Base-by-base conservation (phyloP, 2,113 vertebrate genomes). In the Hemibates koningsi region DNA sequence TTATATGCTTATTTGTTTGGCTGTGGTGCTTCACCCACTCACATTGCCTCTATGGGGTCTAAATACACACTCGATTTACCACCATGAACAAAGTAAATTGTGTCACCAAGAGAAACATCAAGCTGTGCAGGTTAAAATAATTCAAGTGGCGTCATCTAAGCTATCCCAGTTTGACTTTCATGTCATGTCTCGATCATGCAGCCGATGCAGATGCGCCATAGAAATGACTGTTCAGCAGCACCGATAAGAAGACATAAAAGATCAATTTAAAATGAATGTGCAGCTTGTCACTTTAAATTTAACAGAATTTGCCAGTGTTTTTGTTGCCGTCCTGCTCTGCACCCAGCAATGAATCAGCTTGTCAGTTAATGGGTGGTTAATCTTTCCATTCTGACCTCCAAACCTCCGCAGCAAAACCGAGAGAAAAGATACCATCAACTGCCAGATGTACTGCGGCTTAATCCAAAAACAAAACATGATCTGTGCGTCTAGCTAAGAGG, bases 281-380 rank as follows among this genome's bases (percentile, higher is more conserved):
- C 48, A 11, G 29, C 34, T 87, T 80, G 71, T 79, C 43, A 34
- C 82, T 83, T 66, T 36, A 13, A 24, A 63, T 82, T 79, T 41
- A 50, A 66, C n/a, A 84, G 50, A 80, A 85, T 76, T 91, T 7
- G 8, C 43, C 21, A 3, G 14, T 80, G 27, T 88, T 76, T 85
- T n/a, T 79, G 32, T 27, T 59, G 48, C 24, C n/a, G 53, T 88
- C 81, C 80, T 79, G 41, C 52, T 84, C 48, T 82, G 87, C 86
- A 86, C 59, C 21, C 68, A 5, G 66, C 89, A 86, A 32, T 90
- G 85, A 92, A 92, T 91, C 87, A 73, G 68, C 85, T 83, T 8
- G 27, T 81, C 85, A 80, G 80, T 86, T 93, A 90, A 94, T 89
- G 88, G 84, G 82, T 90, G 86, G 88, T 89, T 93, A 94, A 95